Base-by-base conservation (phyloP, 37 sponge, comb jelly and placozoan species). In the Geodia barretti region DNA sequence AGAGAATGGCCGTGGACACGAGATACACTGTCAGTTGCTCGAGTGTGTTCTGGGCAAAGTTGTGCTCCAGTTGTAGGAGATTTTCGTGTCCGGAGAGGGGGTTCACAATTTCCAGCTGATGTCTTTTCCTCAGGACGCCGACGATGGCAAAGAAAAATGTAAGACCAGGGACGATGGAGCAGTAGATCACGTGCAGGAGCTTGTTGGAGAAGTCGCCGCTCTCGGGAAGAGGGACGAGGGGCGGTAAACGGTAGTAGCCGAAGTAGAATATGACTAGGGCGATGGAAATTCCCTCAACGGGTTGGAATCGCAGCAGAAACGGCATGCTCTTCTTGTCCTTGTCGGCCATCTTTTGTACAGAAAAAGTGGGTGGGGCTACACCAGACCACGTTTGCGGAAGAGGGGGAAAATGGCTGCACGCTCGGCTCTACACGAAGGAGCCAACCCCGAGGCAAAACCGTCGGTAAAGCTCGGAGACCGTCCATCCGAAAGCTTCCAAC, bases 61-160 rank as follows among this genome's bases (percentile, higher is more conserved):
- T 89, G 60, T 83, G 77, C 47, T 69, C 47, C 28, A 81, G 3
- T 39, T 88, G 77, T 0, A 83, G 4, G 28, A 89, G 35, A 60
- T 83, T 58, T n/a, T 89, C 89, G 24, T 73, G 77, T 31, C 89
- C 89, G 26, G 74, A 59, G 34, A 89, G 69, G 31, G 83, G 89
- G 41, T 78, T 71, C 0, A 64, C 38, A 1, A 64, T 79, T 1
- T 42, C 39, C 4, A 38, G 1, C 35, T 0, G 4, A 7, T 11
- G 41, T 58, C 84, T 70, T 25, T 41, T 64, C 2, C 38, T 83
- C n/a, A 20, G 64, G 39, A 73, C 67, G 0, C n/a, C 33, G 1
- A 38, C 39, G 7, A 79, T 17, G 36, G 77, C 77, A 54, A 80
- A 69, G 8, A 73, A 4, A 23, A 83, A 39, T 1, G 73, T 59